These are phyloP conservation scores for Petrocephalus schoutedeni DNA, from an alignment of 2,797 vertebrate species.

Conservation along the genomic window DNA sequence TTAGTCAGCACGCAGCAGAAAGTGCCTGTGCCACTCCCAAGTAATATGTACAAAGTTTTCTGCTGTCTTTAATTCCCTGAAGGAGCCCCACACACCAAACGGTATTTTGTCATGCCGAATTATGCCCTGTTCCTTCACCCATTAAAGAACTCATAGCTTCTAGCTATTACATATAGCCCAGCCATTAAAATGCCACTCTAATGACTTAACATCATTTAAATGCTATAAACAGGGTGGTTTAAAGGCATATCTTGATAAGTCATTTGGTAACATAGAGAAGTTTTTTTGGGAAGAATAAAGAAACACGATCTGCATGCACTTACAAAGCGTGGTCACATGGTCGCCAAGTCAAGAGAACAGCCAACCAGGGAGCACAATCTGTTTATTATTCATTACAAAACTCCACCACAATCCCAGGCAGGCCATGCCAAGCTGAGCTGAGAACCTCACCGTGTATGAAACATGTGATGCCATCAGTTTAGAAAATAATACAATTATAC, in stretches of 20 bases:
- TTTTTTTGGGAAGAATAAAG: background rate
- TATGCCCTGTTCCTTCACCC: conserved; percentile 3
- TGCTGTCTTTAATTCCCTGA: background rate
- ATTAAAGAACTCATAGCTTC: conserved; percentile 9
- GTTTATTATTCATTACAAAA: conserved; percentile 14
- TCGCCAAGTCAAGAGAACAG: background rate
- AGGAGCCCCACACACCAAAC: background rate
- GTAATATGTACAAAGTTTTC: background rate
- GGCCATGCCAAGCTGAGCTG: background rate
- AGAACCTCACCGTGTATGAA: background rate
- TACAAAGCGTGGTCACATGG: background rate
- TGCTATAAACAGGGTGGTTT: conserved; percentile 14
- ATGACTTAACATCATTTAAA: conserved; percentile 10
- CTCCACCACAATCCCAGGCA: background rate
- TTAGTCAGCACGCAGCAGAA: background rate
- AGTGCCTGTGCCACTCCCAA: background rate
- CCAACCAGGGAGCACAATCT: background rate
- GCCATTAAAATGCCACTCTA: conserved; percentile 5
- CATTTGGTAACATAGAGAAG: background rate
- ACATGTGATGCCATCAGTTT: background rate
- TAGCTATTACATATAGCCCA: background rate
- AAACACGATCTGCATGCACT: background rate
- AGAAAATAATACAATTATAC: background rate
- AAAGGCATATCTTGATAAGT: conserved; percentile 20
- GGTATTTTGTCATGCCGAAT: conserved; percentile 2